Conservation (phyloP, 2,113 vertebrate species). For the Bucco capensis region DNA sequence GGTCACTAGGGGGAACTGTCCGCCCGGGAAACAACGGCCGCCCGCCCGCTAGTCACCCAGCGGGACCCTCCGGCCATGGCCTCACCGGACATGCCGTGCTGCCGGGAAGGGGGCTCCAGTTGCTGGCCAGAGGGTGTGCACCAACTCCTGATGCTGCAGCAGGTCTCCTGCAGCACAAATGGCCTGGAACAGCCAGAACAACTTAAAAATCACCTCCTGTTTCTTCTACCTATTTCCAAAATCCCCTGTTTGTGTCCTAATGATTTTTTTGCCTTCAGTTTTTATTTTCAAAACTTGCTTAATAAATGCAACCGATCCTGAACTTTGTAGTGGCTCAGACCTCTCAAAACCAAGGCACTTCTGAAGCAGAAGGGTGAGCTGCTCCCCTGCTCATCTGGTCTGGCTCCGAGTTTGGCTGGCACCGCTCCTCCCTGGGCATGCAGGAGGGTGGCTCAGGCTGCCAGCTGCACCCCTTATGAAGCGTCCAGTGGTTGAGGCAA, state of each 20-base stretch:
- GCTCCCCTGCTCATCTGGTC: rapidly evolving
- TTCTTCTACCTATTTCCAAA: rapidly evolving
- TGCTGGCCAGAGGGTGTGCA: rapidly evolving
- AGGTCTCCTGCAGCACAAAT: too few species aligned
- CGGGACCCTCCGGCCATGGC: too few species aligned
- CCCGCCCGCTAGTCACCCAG: not conserved
- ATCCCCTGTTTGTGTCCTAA: rapidly evolving
- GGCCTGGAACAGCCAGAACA: not conserved
- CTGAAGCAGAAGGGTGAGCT: not conserved
- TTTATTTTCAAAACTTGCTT: not conserved
- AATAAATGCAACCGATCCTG: not conserved
- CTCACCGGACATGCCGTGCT: not conserved
- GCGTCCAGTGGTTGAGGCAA: rapidly evolving
- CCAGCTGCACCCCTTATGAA: rapidly evolving
- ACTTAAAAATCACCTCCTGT: rapidly evolving
- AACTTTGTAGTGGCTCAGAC: not conserved
- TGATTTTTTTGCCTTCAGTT: not conserved
- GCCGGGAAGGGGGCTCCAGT: rapidly evolving
- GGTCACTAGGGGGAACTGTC: slow-evolving; percentile 44
- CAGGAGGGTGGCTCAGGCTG: not conserved
- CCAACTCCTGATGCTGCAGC: rapidly evolving
- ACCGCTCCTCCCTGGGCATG: rapidly evolving
- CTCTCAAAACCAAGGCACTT: not conserved
- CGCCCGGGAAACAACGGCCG: not conserved
- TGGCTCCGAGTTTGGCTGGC: not conserved